Conservation (phyloP, 2,113 vertebrate species). For the Megalops atlanticus region DNA sequence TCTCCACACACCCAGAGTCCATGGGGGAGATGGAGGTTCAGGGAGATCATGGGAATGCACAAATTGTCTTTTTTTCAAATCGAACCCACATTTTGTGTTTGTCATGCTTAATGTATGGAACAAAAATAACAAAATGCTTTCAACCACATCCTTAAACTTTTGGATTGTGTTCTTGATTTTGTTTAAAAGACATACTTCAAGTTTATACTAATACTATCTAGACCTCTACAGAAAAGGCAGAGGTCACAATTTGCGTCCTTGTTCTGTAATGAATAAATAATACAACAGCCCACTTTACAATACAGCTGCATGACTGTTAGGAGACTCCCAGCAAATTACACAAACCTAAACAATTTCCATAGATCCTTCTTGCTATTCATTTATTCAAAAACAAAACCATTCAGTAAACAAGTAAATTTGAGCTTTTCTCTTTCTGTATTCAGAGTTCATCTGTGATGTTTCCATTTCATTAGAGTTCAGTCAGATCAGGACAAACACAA, state of each 20-base stretch:
- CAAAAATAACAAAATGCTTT: background rate
- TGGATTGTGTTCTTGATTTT: background rate
- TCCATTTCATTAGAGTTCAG: slow-evolving; percentile 14
- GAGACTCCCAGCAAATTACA: background rate
- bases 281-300: background rate
- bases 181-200: background rate
- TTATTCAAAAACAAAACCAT: background rate
- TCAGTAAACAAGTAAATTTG: background rate
- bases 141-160: background rate
- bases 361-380: background rate
- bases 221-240: background rate
- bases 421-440: background rate
- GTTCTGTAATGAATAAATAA: slow-evolving; percentile 4
- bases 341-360: slow-evolving; percentile 10
- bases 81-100: background rate
- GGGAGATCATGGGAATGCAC: too few relatives aligned
- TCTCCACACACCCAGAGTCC: background rate
- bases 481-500: background rate
- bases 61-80: too few relatives aligned
- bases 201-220: background rate
- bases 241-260: background rate
- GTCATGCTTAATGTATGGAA: background rate
- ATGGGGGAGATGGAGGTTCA: background rate
- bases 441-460: background rate
- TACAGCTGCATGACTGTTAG: background rate